Conservation (phyloP, 2,888 invertebrate genomes). For the Acronicta psi region DNA sequence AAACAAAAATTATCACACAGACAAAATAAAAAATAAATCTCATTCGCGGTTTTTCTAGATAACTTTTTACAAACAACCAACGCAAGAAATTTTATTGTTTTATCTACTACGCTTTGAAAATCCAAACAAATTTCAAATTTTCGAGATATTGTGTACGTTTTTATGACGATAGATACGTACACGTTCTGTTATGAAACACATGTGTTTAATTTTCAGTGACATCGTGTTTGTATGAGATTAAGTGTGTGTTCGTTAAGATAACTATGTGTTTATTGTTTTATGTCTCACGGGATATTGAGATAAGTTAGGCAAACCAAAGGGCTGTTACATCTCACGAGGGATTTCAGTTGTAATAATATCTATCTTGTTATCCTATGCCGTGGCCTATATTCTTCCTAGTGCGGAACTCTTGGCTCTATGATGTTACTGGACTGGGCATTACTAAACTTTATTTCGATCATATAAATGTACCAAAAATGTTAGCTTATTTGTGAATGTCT, state of each 20-base stretch:
- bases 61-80: conserved; percentile 4
- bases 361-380: neutral
- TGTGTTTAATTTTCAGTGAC: conserved; percentile 9
- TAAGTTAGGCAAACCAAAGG: conserved; percentile 20
- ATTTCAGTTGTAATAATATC: conserved; percentile 3
- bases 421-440: no score
- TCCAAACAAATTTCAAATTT: conserved; percentile 19
- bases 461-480: no score
- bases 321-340: conserved; percentile 2
- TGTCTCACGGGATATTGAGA: conserved; percentile 39
- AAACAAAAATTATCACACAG: neutral
- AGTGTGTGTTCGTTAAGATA: conserved; percentile 25
- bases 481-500: no score
- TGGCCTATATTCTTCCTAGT: neutral
- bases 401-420: no score
- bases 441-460: neutral
- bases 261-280: conserved; percentile 30
- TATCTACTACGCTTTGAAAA: conserved; percentile 22
- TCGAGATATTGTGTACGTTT: conserved; percentile 25
- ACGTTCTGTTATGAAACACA: conserved; percentile 27
- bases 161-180: conserved; percentile 24
- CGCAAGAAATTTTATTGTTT: neutral
- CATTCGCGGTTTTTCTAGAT: conserved; percentile 5
- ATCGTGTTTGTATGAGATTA: conserved; percentile 40
- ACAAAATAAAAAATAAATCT: conserved; percentile 6